Evolutionary conservation across 2,797 vertebrate species (phyloP).

Genomic region (Molothrus ater): DNA sequence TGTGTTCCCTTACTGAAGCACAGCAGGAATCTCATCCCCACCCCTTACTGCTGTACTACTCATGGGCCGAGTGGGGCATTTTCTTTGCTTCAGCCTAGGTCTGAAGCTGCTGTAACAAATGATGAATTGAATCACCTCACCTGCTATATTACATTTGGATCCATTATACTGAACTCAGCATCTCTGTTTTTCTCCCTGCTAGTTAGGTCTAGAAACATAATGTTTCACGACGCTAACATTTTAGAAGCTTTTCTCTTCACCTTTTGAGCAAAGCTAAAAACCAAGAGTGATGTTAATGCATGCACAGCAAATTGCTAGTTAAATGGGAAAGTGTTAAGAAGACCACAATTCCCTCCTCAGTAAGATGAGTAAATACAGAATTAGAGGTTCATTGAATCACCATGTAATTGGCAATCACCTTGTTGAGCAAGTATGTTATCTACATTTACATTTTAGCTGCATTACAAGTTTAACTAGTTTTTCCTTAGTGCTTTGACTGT

Average conservation of each 20-base stretch:
- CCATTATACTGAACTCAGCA: background rate
- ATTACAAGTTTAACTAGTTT: background rate
- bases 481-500: background rate
- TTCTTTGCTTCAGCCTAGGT: background rate
- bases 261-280: background rate
- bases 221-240: background rate
- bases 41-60: background rate
- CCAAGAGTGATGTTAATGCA: background rate
- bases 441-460: background rate
- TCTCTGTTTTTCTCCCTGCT: background rate
- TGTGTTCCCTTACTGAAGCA: background rate
- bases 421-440: background rate
- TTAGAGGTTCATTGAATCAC: background rate
- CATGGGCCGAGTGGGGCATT: background rate
- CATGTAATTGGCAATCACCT: background rate
- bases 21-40: background rate
- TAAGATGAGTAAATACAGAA: background rate
- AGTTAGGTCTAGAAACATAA: background rate
- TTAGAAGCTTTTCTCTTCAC: background rate
- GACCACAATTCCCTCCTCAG: background rate
- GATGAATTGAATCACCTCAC: background rate
- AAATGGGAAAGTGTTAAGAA: background rate
- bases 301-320: background rate
- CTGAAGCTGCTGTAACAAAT: background rate
- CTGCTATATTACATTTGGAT: background rate